Evolutionary conservation across 2,888 invertebrate genomes (phyloP).

Genomic region (Acronicta psi): DNA sequence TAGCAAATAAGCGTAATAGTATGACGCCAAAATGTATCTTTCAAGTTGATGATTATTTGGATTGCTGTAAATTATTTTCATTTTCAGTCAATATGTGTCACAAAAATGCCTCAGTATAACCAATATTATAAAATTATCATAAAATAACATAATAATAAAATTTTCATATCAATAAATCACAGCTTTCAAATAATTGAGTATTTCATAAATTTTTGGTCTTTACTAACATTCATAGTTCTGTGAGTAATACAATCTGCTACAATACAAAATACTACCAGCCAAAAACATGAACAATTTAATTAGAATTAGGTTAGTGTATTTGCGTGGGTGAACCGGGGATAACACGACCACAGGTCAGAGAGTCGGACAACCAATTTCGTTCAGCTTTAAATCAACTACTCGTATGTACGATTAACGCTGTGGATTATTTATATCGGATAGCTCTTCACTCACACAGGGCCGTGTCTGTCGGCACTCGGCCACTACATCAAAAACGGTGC

Average conservation of each 20-base stretch:
- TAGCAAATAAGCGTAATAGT: too few relatives aligned
- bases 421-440: constrained; percentile 76
- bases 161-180: too few relatives aligned
- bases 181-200: constrained; percentile 5
- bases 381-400: constrained; percentile 62
- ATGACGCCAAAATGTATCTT: too few relatives aligned
- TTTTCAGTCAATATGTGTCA: too few relatives aligned
- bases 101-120: too few relatives aligned
- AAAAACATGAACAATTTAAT: constrained; percentile 25
- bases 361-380: constrained; percentile 54
- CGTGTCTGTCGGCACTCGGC: constrained; percentile 70
- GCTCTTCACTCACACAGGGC: constrained; percentile 68
- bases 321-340: constrained; percentile 15
- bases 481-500: constrained; percentile 88
- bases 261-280: neutral
- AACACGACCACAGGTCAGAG: constrained; percentile 37
- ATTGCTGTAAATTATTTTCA: too few relatives aligned
- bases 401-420: constrained; percentile 66
- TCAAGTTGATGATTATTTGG: too few relatives aligned
- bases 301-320: constrained; percentile 13
- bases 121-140: too few relatives aligned
- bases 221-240: too few relatives aligned
- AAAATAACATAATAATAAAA: too few relatives aligned
- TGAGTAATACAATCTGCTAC: too few relatives aligned
- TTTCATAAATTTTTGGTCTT: too few relatives aligned